A percentile compares a stretch with the other conserved stretches of the same genome.
Evolutionary conservation across 1,140 invertebrate species (phyloP).

Genomic region (Drosophila prosaltans): DNA sequence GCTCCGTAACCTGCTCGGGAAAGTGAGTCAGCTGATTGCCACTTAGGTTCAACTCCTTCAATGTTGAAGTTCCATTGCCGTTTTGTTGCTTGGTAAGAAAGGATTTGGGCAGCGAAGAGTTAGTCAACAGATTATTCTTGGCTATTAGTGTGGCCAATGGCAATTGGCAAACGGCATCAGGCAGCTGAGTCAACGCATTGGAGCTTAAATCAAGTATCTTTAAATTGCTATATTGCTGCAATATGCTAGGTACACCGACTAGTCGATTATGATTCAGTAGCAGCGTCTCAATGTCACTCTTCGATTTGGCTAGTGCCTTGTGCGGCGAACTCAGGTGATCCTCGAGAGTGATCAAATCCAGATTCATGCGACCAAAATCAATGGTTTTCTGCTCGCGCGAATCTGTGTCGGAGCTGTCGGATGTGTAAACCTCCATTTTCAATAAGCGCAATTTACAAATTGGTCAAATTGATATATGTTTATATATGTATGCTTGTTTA

Average conservation of each 20-base stretch:
- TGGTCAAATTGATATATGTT: neutral
- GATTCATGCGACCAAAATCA: conserved; percentile 87
- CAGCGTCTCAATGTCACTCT: conserved; percentile 86
- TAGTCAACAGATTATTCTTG: conserved; percentile 93
- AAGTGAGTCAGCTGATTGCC: conserved; percentile 94
- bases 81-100: conserved; percentile 68
- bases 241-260: conserved; percentile 83
- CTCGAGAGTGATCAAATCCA: conserved; percentile 86
- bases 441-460: neutral
- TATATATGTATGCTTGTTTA: conserved; percentile 1
- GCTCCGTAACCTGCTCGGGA: conserved; percentile 93
- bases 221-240: conserved; percentile 87
- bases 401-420: conserved; percentile 91
- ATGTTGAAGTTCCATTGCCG: conserved; percentile 61
- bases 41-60: conserved; percentile 95
- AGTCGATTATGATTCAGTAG: conserved; percentile 89
- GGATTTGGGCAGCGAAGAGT: conserved; percentile 93
- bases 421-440: conserved; percentile 89
- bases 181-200: conserved; percentile 90
- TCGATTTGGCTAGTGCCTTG: conserved; percentile 85
- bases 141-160: conserved; percentile 90
- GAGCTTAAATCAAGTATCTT: conserved; percentile 93
- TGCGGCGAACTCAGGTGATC: conserved; percentile 81
- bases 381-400: conserved; percentile 87
- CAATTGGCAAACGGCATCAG: conserved; percentile 88